Conservation (phyloP, 2,888 invertebrate genomes). For the Melolontha melolontha region DNA sequence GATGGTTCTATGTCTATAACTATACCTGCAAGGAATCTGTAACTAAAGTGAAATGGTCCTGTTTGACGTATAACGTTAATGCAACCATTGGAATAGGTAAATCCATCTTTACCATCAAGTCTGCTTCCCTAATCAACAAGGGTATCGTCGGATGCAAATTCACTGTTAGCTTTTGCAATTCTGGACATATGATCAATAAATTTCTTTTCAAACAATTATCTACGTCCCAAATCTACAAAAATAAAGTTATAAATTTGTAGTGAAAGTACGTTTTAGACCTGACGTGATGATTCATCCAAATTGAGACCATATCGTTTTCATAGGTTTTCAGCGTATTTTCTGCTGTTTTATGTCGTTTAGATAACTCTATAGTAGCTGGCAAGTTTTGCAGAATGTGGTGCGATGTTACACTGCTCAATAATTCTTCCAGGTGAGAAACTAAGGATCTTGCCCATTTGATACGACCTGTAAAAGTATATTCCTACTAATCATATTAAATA, state of each 20-base stretch:
- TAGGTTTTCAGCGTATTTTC: constrained; percentile 79
- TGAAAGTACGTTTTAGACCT: background rate
- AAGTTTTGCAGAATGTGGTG: constrained; percentile 80
- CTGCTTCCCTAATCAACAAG: constrained; percentile 84
- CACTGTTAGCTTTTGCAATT: constrained; percentile 76
- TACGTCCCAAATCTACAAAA: constrained; percentile 72
- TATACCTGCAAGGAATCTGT: constrained; percentile 81
- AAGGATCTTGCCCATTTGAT: constrained; percentile 87
- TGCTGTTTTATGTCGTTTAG: constrained; percentile 81
- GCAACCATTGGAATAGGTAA: constrained; percentile 86
- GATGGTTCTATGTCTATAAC: background rate
- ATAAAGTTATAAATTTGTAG: constrained; percentile 50
- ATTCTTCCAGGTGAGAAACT: constrained; percentile 83
- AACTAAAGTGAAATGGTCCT: constrained; percentile 80
- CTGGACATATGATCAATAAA: constrained; percentile 72
- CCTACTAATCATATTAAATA: no score
- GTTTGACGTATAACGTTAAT: constrained; percentile 80
- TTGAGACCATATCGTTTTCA: constrained; percentile 82
- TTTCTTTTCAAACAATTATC: constrained; percentile 74
- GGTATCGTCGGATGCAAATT: constrained; percentile 83
- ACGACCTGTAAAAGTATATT: constrained; percentile 67
- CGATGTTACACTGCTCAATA: constrained; percentile 82
- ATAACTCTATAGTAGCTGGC: constrained; percentile 79
- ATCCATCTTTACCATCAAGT: constrained; percentile 85
- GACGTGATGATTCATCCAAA: constrained; percentile 91